Evolutionary conservation across 2,797 vertebrate genomes (phyloP), one percentile per base, ranked within the genome.

Genomic region (Oryzias dopingdopingensis): DNA sequence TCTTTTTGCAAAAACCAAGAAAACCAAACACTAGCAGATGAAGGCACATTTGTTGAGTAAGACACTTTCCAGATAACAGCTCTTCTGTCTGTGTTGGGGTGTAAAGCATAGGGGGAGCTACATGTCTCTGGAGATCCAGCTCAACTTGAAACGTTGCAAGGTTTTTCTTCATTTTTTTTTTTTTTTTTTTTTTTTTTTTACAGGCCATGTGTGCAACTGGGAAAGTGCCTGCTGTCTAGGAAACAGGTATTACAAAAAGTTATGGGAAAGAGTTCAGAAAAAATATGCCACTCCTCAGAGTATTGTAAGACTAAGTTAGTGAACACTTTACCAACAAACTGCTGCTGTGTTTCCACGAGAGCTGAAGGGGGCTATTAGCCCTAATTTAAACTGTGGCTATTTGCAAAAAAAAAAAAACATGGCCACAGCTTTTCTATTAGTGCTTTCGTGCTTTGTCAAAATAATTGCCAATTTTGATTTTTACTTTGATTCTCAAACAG

Each of bases 11-110:
- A 59, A 78, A 48, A 49, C 53, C 14, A 63, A 61, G 10, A 65
- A 65, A 81, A 49, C 52, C 42, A 57, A 73, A 78, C 55, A 64
- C 29, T 17, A 24, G 17, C 46, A 85, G 58, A 73, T 58, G 55
- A 82, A 73, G 62, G 62, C 52, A 57, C 70, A 62, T 83, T 81
- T 83, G 79, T 82, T 80, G 72, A 82, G 66, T 68, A 59, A 49
- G 70, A 70, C 67, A 45, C 67, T 72, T 76, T 68, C 72, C 50
- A 79, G 76, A 76, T 77, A 70, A 58, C 63, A 72, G 49, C 68
- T 61, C 52, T 70, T 65, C 71, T 56, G 74, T 80, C 75, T 63
- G 23, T 37, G 74, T 76, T 61, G 52, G 62, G 79, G 70, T 62
- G 58, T 68, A 73, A 73, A 61, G 59, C 53, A 56, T 67, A 29